These are phyloP conservation scores for Diplosoma virens DNA, from an alignment of 23 tunicate species.

Conservation along the genomic window DNA sequence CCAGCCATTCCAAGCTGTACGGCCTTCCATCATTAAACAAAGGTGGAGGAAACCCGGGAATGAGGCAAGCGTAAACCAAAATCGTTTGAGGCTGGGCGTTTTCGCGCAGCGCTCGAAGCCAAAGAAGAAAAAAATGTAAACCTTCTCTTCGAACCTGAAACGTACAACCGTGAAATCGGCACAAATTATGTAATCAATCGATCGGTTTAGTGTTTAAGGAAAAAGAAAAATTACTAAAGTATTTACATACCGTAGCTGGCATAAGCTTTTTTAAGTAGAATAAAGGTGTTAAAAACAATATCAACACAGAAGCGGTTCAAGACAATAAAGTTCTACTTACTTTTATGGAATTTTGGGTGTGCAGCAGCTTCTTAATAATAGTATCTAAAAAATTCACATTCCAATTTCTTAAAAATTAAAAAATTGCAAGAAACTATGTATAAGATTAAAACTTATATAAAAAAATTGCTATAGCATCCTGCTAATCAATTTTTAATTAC, in stretches of 20 bases:
- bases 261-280: background rate
- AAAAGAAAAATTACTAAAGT: background rate
- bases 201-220: background rate
- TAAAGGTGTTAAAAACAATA: background rate
- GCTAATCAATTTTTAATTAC: no score
- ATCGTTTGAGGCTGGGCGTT: constrained; percentile 58
- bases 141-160: constrained; percentile 76
- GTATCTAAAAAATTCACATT: constrained; percentile 63
- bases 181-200: no score
- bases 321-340: constrained; percentile 13
- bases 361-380: constrained; percentile 77
- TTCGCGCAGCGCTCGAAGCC: constrained; percentile 84
- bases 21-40: constrained; percentile 43
- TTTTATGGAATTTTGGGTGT: constrained; percentile 79
- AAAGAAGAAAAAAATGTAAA: constrained; percentile 68
- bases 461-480: no score
- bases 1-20: constrained; percentile 63
- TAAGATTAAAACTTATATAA: no score
- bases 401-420: no score
- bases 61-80: constrained; percentile 72
- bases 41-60: constrained; percentile 93
- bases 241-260: background rate
- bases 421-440: no score
- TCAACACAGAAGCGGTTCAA: background rate
- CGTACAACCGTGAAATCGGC: no score